Evolutionary conservation across 2,113 vertebrate species (phyloP).

Genomic region (Solea solea): DNA sequence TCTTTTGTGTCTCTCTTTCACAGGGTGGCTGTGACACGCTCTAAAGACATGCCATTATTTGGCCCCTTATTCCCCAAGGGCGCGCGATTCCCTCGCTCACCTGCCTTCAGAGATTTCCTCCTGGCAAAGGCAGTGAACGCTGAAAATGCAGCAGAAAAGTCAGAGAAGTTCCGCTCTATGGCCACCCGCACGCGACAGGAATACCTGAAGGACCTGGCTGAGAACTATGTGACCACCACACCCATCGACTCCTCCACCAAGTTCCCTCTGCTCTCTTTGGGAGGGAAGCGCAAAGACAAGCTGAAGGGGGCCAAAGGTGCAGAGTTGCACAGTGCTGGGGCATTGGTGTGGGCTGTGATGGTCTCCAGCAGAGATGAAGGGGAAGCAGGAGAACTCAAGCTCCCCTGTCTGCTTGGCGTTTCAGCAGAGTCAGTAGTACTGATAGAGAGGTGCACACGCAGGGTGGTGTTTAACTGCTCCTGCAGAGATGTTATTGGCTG

Average conservation of each 20-base stretch:
- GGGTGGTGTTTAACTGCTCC: slow-evolving; percentile 89
- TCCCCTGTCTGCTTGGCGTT: slow-evolving; percentile 87
- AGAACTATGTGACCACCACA: slow-evolving; percentile 90
- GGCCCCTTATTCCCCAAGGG: slow-evolving; percentile 87
- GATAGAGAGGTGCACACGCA: slow-evolving; percentile 82
- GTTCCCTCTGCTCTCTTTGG: slow-evolving; percentile 87
- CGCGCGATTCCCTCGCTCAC: slow-evolving; percentile 83
- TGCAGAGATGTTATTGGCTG: slow-evolving; percentile 92
- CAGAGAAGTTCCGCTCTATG: slow-evolving; percentile 92
- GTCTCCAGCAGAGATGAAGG: slow-evolving; percentile 65
- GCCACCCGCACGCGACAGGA: slow-evolving; percentile 91
- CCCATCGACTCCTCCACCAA: slow-evolving; percentile 90
- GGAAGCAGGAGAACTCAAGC: slow-evolving; percentile 62
- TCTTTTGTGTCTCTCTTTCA: slow-evolving; percentile 22
- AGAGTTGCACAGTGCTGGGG: slow-evolving; percentile 88
- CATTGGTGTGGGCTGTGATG: slow-evolving; percentile 88
- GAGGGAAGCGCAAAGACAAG: slow-evolving; percentile 86
- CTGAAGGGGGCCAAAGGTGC: slow-evolving; percentile 82
- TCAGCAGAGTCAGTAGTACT: slow-evolving; percentile 89
- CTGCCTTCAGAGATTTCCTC: slow-evolving; percentile 88
- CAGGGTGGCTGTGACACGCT: slow-evolving; percentile 91
- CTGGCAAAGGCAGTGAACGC: slow-evolving; percentile 91
- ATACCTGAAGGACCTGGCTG: slow-evolving; percentile 90
- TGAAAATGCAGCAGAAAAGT: slow-evolving; percentile 89
- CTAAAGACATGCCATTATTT: slow-evolving; percentile 91